These are phyloP conservation scores for Odontocolon sp. DNA, from an alignment of 2,888 invertebrate genomes.

Conservation along the genomic window DNA sequence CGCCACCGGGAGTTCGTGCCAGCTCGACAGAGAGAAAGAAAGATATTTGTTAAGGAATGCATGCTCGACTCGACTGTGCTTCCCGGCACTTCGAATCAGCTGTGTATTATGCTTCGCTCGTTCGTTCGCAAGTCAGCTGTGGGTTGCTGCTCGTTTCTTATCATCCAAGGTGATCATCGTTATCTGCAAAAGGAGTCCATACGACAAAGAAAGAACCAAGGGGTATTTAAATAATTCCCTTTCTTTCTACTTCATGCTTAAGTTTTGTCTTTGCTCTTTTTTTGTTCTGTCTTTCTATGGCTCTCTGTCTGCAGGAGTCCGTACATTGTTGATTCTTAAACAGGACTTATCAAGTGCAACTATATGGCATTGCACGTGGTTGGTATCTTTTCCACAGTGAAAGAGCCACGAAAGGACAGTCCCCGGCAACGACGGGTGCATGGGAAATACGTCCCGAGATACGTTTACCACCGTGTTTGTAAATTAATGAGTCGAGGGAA, in stretches of 20 bases:
- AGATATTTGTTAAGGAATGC: constrained; percentile 51
- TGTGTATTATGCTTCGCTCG: constrained; percentile 55
- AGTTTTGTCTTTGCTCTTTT: constrained; percentile 48
- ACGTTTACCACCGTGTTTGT: constrained; percentile 17
- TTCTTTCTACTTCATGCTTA: constrained; percentile 20
- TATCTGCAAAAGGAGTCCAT: constrained; percentile 66
- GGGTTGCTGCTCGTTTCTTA: constrained; percentile 54
- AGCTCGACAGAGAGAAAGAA: constrained; percentile 14
- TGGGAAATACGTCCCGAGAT: background rate
- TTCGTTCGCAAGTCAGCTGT: constrained; percentile 50
- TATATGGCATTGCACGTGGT: constrained; percentile 36
- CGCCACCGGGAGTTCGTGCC: constrained; percentile 44
- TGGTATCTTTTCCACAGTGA: background rate
- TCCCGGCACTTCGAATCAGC: constrained; percentile 58
- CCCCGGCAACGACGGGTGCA: background rate
- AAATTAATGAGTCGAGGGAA: constrained; percentile 51
- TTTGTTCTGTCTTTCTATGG: constrained; percentile 23
- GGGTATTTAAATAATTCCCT: constrained; percentile 41
- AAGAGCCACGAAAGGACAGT: constrained; percentile 28
- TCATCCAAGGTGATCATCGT: constrained; percentile 67
- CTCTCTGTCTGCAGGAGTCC: background rate
- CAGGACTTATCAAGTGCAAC: constrained; percentile 21
- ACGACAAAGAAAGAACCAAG: background rate
- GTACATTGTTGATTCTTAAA: constrained; percentile 8
- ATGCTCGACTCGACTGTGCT: constrained; percentile 24